Conservation (phyloP, 1,140 invertebrate genomes). For the Coenobita brevimanus region DNA sequence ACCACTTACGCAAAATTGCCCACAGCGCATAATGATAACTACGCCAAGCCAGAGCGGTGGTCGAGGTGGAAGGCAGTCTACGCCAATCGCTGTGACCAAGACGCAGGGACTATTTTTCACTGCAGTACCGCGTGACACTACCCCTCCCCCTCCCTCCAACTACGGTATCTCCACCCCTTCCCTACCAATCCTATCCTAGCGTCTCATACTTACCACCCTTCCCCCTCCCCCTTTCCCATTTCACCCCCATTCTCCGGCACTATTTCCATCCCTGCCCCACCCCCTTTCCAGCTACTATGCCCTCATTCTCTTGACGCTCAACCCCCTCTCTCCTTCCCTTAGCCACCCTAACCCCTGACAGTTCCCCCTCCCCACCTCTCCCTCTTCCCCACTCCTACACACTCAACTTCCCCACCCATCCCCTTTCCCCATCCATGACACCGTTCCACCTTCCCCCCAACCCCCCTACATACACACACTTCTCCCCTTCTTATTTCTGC, state of each 20-base stretch:
- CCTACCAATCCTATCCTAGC: neutral
- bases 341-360: neutral
- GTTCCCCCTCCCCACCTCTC: neutral
- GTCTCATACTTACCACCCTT: neutral
- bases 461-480: neutral
- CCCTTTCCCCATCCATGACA: neutral
- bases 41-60: too few relatives aligned
- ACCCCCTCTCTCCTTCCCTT: neutral
- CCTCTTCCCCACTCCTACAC: neutral
- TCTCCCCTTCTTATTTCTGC: neutral
- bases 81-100: too few relatives aligned
- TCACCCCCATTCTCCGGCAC: neutral
- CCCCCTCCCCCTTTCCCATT: neutral
- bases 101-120: too few relatives aligned
- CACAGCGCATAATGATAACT: too few relatives aligned
- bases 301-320: neutral
- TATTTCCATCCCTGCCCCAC: neutral
- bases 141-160: neutral
- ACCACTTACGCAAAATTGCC: too few relatives aligned
- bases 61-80: too few relatives aligned
- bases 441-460: neutral
- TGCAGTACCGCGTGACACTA: neutral
- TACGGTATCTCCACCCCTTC: neutral
- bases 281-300: neutral
- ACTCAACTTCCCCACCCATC: neutral